These are phyloP conservation scores for Eristalis tenax DNA, from an alignment of 2,888 invertebrate genomes.

Conservation along the genomic window DNA sequence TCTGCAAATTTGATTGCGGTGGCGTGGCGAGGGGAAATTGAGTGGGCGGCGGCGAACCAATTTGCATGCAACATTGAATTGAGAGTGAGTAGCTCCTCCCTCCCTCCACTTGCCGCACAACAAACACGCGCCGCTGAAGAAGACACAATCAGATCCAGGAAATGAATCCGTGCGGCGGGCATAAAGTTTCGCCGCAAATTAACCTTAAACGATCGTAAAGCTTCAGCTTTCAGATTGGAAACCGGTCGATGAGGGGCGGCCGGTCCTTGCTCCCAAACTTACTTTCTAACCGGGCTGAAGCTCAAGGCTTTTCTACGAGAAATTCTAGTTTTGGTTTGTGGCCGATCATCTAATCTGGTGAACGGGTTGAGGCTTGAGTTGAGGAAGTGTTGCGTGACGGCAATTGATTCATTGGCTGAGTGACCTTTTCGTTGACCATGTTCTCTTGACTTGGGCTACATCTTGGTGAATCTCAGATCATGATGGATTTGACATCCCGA, in stretches of 20 bases:
- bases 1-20: neutral
- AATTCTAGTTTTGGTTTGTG: neutral
- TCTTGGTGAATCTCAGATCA: no score
- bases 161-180: neutral
- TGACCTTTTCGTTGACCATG: no score
- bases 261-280: neutral
- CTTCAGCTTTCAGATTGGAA: neutral
- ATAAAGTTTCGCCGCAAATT: neutral
- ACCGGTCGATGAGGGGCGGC: neutral
- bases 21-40: neutral
- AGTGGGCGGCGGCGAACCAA: neutral
- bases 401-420: neutral
- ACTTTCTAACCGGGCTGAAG: neutral
- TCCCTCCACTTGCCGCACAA: no score
- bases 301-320: neutral
- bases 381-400: neutral
- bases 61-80: constrained; percentile 5
- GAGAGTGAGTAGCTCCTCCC: neutral
- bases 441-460: no score
- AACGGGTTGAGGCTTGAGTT: neutral
- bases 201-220: neutral
- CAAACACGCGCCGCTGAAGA: neutral
- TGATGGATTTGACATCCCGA: no score
- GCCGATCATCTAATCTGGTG: neutral
- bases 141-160: neutral